Evolutionary conservation across 2,797 vertebrate species (phyloP).

Genomic region (Scolopax bukidnonensis): DNA sequence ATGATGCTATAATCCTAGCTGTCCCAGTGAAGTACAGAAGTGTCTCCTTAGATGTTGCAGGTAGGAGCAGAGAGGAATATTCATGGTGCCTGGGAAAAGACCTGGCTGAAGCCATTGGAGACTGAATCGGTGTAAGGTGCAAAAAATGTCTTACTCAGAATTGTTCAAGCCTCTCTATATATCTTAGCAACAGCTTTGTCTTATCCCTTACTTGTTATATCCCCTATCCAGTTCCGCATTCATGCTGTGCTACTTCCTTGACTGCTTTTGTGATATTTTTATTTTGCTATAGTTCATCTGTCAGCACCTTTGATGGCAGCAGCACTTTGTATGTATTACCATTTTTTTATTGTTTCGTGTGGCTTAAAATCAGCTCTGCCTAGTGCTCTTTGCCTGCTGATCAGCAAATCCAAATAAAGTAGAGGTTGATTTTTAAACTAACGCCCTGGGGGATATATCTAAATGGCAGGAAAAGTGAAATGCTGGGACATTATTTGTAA

Average conservation of each 20-base stretch:
- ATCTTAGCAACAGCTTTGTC: not conserved
- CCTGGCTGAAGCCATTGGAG: not conserved
- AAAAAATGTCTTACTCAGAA: not conserved
- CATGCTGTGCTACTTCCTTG: not conserved
- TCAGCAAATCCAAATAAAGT: not conserved
- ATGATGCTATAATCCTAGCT: not conserved
- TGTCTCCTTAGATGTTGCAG: not conserved
- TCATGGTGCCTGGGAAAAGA: not conserved
- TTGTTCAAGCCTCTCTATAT: not conserved
- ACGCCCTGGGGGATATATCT: not conserved
- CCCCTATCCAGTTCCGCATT: not conserved
- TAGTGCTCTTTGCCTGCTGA: not conserved
- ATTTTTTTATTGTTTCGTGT: slow-evolving; percentile 5
- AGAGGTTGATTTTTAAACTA: not conserved
- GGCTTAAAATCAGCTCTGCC: not conserved
- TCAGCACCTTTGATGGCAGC: not conserved
- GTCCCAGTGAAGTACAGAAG: not conserved
- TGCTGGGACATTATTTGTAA: not conserved
- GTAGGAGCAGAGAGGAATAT: not conserved
- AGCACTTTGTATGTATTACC: not conserved
- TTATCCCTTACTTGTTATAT: not conserved
- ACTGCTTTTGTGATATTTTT: not conserved
- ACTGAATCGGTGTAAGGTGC: not conserved
- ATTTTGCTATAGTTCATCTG: not conserved
- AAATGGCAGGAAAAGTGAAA: slow-evolving; percentile 15